These are phyloP conservation scores for Aricia artaxerxes DNA, from an alignment of 2,888 invertebrate species.

Conservation along the genomic window DNA sequence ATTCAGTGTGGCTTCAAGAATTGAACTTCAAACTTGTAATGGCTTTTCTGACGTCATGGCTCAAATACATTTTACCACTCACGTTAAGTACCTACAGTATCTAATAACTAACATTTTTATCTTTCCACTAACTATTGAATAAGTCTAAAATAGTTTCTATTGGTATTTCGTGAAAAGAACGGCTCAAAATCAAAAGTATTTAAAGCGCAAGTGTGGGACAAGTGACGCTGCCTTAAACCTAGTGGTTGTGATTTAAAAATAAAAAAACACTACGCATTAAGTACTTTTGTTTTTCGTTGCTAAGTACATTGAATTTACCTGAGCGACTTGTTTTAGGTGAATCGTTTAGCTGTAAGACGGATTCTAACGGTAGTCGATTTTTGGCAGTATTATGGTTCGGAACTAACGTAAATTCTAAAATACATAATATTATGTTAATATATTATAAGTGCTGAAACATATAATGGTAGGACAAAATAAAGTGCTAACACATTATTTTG, in stretches of 20 bases:
- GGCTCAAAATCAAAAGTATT: constrained; percentile 15
- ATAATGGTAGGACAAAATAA: no score
- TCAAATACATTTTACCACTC: background rate
- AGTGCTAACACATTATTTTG: background rate
- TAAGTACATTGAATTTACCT: background rate
- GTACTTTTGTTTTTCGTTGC: constrained; percentile 6
- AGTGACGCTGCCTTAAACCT: constrained; percentile 29
- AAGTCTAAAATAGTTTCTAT: constrained; percentile 4
- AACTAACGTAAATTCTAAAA: background rate
- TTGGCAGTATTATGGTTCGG: background rate
- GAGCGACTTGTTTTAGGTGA: background rate
- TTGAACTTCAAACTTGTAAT: background rate
- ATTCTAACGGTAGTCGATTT: background rate
- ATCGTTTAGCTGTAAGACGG: background rate
- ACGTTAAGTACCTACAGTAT: background rate
- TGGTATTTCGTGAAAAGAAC: background rate
- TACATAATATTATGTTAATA: no score
- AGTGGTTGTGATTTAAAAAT: constrained; percentile 28
- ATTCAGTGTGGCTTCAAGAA: background rate
- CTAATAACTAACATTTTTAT: constrained; percentile 1
- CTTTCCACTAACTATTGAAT: constrained; percentile 8
- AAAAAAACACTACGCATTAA: constrained; percentile 6
- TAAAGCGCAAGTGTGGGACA: constrained; percentile 24
- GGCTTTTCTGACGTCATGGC: background rate
- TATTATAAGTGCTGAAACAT: background rate